Evolutionary conservation across 2,888 invertebrate species (phyloP).

Genomic region (Polydesmus complanatus): DNA sequence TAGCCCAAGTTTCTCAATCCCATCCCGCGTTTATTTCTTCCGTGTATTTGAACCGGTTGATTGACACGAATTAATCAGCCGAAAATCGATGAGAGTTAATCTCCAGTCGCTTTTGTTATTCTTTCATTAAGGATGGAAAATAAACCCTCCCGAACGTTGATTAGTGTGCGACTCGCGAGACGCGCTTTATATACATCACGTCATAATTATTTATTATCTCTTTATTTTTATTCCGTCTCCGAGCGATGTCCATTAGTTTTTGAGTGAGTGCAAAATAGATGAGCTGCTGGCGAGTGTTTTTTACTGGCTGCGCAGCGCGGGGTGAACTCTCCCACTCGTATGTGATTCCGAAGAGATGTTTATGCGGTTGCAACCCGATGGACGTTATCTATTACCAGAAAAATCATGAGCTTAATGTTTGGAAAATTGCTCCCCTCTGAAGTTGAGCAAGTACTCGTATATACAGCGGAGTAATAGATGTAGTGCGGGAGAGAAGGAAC

Average conservation of each 20-base stretch:
- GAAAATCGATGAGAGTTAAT: neutral
- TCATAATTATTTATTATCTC: too few species aligned
- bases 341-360: conserved; percentile 1
- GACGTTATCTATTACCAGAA: conserved; percentile 11
- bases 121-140: neutral
- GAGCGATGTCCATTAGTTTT: neutral
- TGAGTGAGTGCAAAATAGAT: too few species aligned
- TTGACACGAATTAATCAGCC: neutral
- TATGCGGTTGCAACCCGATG: conserved; percentile 1
- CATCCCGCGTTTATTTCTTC: too few species aligned
- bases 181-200: too few species aligned
- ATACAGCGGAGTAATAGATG: neutral
- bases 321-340: neutral
- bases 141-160: too few species aligned
- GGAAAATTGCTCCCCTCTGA: conserved; percentile 8
- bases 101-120: neutral
- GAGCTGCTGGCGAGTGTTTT: too few species aligned
- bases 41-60: too few species aligned
- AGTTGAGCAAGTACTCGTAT: neutral
- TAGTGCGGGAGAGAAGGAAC: neutral
- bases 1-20: too few species aligned
- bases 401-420: conserved; percentile 11
- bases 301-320: neutral
- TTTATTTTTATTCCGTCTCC: too few species aligned
- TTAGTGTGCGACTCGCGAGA: too few species aligned